Evolutionary conservation across 2,888 invertebrate genomes (phyloP).

Genomic region (Latrodectus elegans): DNA sequence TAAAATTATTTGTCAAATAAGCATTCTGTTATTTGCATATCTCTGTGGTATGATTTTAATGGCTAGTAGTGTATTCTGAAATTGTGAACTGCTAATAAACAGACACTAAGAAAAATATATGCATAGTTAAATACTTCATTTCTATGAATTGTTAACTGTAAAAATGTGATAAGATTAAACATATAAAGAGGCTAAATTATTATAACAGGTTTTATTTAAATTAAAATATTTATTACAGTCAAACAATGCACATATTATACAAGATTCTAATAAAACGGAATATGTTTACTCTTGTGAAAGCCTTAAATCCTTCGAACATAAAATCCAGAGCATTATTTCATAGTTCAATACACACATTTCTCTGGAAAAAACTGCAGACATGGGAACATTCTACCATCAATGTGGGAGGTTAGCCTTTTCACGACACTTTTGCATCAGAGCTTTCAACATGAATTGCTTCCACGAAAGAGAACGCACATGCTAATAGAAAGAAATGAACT

Average conservation of each 20-base stretch:
- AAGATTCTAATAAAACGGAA: slow-evolving; percentile 64
- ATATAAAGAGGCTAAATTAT: slow-evolving; percentile 41
- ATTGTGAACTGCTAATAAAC: too few relatives aligned
- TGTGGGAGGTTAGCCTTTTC: slow-evolving; percentile 86
- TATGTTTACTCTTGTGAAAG: slow-evolving; percentile 41
- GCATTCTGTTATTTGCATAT: too few relatives aligned
- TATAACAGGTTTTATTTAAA: slow-evolving; percentile 68
- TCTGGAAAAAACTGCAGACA: slow-evolving; percentile 21
- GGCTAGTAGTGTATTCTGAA: too few relatives aligned
- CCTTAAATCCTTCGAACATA: slow-evolving; percentile 45
- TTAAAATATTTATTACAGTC: slow-evolving; percentile 68
- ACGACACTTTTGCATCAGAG: slow-evolving; percentile 96
- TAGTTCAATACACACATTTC: slow-evolving; percentile 42
- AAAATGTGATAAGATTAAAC: background rate
- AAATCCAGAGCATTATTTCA: slow-evolving; percentile 57
- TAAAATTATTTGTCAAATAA: too few relatives aligned
- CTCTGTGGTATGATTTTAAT: too few relatives aligned
- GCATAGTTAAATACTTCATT: too few relatives aligned
- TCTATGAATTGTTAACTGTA: background rate
- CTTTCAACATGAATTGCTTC: slow-evolving; percentile 95
- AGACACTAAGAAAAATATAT: too few relatives aligned
- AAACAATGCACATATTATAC: slow-evolving; percentile 66
- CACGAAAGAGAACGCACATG: slow-evolving; percentile 95
- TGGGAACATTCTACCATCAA: slow-evolving; percentile 68
- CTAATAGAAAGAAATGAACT: slow-evolving; percentile 73